Evolutionary conservation across 2,888 invertebrate genomes (phyloP), one percentile per base, ranked within the genome.

Genomic region (Torymus texanus): DNA sequence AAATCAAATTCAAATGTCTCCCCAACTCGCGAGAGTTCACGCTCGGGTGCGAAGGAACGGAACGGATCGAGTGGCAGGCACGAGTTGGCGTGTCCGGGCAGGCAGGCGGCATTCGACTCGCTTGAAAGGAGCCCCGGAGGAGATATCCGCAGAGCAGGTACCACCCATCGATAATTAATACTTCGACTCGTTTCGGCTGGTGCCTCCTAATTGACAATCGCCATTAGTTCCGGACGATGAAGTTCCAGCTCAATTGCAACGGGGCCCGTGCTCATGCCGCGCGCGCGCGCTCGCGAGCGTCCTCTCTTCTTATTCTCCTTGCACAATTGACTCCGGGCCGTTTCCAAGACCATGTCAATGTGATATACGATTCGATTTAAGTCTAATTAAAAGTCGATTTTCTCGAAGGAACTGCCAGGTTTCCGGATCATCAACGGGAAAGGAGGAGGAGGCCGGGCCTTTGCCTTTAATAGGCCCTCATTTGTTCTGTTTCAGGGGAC

Each of bases 191-290:
- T 87, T 87, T 87, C 85, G 87, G 85, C 83, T 82, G 83, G 86
- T 86, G 86, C 83, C 81, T 85, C 84, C 86, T 88, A 89, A 90
- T 89, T 87, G 87, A 87, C 87, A 86, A 88, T 87, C 76, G 86
- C 86, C 86, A 89, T 90, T 89, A 88, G 89, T 89, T 88, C 86
- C 88, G 85, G 86, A 84, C 86, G 87, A 89, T 88, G 86, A 86
- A 87, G 76, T 83, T 78, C 53, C 76, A 82, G 78, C 81, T 83
- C 83, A 75, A 80, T 82, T 80, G 79, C 75, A 73, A 58, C 73
- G 62, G 41, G 63, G 41, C 41, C 41, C 41, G 41, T 8, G 41
- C 41, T 1, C 8, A 41, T 41, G 41, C 41, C 41, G 41, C 41
- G 8, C 8, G 41, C 41, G 8, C 8, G 5, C 5, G 41, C 8